Evolutionary conservation across 1,140 invertebrate species (phyloP).

Genomic region (Pseudomyrmex cubaensis): DNA sequence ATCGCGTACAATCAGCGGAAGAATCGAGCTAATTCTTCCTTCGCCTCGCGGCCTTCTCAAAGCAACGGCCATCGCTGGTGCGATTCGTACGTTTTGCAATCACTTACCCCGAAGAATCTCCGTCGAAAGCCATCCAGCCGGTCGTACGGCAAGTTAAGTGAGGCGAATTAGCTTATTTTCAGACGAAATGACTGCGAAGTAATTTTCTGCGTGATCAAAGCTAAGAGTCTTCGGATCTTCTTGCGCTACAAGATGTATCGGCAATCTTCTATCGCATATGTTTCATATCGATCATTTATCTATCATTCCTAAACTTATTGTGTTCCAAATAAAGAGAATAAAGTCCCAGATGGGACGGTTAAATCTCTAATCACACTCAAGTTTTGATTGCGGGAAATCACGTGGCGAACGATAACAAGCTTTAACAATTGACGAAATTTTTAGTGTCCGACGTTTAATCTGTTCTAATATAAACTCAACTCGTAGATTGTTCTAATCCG

Average conservation of each 20-base stretch:
- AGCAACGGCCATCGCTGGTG: slow-evolving; percentile 45
- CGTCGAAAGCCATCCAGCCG: slow-evolving; percentile 13
- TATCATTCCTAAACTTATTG: neutral
- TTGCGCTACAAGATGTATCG: neutral
- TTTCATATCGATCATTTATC: neutral
- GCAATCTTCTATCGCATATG: neutral
- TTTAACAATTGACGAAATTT: neutral
- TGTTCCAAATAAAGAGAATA: neutral
- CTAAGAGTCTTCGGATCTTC: neutral
- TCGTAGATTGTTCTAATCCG: slow-evolving; percentile 2
- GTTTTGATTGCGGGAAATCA: neutral
- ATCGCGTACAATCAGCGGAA: slow-evolving; percentile 9
- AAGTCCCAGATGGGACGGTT: neutral
- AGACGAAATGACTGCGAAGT: slow-evolving; percentile 1
- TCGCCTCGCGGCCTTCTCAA: neutral
- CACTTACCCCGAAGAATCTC: neutral
- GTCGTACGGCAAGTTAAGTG: slow-evolving; percentile 9
- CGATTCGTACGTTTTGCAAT: slow-evolving; percentile 25
- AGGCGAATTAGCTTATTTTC: slow-evolving; percentile 28
- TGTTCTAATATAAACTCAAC: neutral
- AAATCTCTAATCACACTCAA: neutral
- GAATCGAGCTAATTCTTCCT: slow-evolving; percentile 22
- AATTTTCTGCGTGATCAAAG: slow-evolving; percentile 23
- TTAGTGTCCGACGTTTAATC: neutral
- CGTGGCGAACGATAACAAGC: neutral